Conservation (phyloP, 2,113 vertebrate genomes). For the Thryonomys swinderianus region DNA sequence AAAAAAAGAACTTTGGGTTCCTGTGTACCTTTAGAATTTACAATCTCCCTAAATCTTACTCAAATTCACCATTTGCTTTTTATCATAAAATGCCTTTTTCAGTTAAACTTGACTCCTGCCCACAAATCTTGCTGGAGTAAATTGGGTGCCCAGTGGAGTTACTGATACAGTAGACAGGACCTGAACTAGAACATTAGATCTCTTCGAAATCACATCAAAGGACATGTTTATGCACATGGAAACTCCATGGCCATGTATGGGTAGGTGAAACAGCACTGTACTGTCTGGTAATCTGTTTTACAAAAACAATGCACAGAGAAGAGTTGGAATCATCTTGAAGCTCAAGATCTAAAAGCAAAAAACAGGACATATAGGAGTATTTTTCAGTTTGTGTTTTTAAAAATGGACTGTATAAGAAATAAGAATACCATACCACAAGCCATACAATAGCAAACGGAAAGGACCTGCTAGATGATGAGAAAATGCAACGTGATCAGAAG, state of each 20-base stretch:
- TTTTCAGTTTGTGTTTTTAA: background rate
- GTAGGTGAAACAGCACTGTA: background rate
- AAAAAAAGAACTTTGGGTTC: background rate
- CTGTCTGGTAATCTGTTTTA: background rate
- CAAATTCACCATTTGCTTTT: background rate
- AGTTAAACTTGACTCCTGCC: background rate
- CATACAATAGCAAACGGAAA: background rate
- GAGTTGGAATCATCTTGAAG: conserved; percentile 2
- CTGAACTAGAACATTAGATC: background rate
- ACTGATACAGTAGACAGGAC: background rate
- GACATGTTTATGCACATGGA: background rate
- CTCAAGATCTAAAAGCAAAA: background rate
- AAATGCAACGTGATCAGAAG: background rate
- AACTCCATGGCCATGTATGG: background rate
- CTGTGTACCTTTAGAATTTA: background rate
- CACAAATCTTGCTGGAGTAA: background rate
- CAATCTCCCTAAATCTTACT: background rate
- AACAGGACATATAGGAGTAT: background rate
- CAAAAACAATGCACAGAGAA: background rate
- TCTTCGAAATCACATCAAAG: background rate
- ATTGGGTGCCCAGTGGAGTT: background rate
- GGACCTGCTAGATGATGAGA: background rate
- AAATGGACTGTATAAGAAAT: background rate
- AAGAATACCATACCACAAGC: background rate
- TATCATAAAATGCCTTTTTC: background rate